Evolutionary conservation across 2,888 invertebrate species (phyloP), one percentile per base, ranked within the genome.

Genomic region (Drymonia ruficornis): DNA sequence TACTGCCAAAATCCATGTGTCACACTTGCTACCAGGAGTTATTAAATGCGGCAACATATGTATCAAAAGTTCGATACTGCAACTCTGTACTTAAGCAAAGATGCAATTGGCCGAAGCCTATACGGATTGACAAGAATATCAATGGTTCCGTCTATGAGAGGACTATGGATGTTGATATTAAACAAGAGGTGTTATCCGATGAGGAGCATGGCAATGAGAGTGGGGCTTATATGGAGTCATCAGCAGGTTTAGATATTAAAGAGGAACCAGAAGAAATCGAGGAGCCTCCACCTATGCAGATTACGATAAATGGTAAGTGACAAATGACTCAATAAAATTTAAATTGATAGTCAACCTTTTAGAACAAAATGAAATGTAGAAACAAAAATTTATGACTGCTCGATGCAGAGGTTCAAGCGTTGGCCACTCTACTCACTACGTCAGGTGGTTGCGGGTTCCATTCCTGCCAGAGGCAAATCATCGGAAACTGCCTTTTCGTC

Each of bases 231-330:
- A 47, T 23, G 34, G 68, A 62, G 5, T 13, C 28, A 5, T 63
- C 67, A 57, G 60, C 56, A 2, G 61, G 63, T 57, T 49, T 84
- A 50, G 89, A 89, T n/a, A 89, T 91, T 9, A 91, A 91, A 65
- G 74, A 87, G 47, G 91, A 91, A 63, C 89, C 88, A 0, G 89
- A 88, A 53, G 91, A 91, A 56, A 71, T 86, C 29, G 69, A 71
- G 0, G 76, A 77, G 16, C 76, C 75, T 16, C 55, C 70, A 23
- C 65, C 74, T 13, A 63, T 76, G 47, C 65, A 77, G 46, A 68
- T 78, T 36, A 69, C 65, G 40, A 73, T 81, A 16, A 83, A 86
- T 70, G 84, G 86, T 83, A 59, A 63, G 71, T 64, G 2, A 11
- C 29, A 13, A 9, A 40, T 16, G 16, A 40, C 9, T 40, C 16